Evolutionary conservation across 2,797 vertebrate species (phyloP).

Genomic region (Sphaeramia orbicularis): DNA sequence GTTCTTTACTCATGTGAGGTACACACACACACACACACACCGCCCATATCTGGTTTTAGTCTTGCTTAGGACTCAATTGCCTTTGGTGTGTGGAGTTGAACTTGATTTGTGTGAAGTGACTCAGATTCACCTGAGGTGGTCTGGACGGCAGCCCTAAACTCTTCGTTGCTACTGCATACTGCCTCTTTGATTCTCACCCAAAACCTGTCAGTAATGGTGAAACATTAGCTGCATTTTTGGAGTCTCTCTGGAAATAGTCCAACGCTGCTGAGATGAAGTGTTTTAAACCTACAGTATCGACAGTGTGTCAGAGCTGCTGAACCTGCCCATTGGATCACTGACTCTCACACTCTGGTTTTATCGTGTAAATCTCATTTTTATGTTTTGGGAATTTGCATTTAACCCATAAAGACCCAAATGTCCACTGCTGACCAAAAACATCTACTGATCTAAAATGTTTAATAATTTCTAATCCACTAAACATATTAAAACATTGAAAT

Average conservation of each 20-base stretch:
- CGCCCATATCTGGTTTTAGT: neutral
- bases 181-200: conserved; percentile 8
- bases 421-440: no score
- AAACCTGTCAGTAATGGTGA: neutral
- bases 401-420: no score
- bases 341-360: conserved; percentile 4
- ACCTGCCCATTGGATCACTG: no score
- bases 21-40: no score
- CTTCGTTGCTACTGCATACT: neutral
- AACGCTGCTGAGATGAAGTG: neutral
- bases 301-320: no score
- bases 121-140: neutral
- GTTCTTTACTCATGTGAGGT: neutral
- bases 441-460: no score
- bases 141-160: conserved; percentile 8
- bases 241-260: conserved; percentile 19
- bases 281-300: no score
- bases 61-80: neutral
- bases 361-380: conserved; percentile 26
- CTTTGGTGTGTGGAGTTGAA: neutral
- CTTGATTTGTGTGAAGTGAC: neutral
- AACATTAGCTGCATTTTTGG: neutral
- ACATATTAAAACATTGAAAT: no score
- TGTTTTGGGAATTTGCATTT: neutral
- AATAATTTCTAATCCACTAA: no score